Conservation (phyloP, 2,113 vertebrate genomes). For the Anolis carolinensis region DNA sequence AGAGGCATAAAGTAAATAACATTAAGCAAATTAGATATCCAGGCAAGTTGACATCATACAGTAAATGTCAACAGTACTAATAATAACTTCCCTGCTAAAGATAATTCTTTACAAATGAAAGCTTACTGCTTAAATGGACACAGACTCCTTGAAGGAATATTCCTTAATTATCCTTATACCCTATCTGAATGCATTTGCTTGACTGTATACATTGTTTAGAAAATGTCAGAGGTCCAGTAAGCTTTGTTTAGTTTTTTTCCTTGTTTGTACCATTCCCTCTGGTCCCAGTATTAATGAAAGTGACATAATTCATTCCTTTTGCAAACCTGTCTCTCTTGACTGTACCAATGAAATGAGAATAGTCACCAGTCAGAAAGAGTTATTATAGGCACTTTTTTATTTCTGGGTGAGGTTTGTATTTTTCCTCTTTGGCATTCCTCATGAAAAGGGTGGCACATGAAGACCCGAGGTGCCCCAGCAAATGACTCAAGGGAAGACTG, state of each 20-base stretch:
- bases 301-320: not conserved
- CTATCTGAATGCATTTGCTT: not conserved
- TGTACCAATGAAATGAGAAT: not conserved
- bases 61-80: slow-evolving; percentile 33
- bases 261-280: accelerated
- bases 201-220: not conserved
- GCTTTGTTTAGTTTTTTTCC: not conserved
- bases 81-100: slow-evolving; percentile 35
- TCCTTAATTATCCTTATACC: accelerated
- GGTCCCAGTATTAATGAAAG: not conserved
- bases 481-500: not conserved
- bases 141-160: not conserved
- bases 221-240: not conserved
- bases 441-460: not conserved
- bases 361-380: not conserved
- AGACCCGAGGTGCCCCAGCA: not conserved
- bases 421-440: not conserved
- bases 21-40: slow-evolving; percentile 19
- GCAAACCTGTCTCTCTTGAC: not conserved
- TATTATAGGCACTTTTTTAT: not conserved
- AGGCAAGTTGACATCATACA: slow-evolving; percentile 34
- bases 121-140: not conserved
- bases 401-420: not conserved
- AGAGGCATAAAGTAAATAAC: slow-evolving; percentile 1
- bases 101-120: slow-evolving; percentile 21